Percentiles rank a stretch among this genome's conserved stretches.
phyloP scores from a whole-genome alignment of 1,140 invertebrate genomes.

The Trichonephila clavata region DNA sequence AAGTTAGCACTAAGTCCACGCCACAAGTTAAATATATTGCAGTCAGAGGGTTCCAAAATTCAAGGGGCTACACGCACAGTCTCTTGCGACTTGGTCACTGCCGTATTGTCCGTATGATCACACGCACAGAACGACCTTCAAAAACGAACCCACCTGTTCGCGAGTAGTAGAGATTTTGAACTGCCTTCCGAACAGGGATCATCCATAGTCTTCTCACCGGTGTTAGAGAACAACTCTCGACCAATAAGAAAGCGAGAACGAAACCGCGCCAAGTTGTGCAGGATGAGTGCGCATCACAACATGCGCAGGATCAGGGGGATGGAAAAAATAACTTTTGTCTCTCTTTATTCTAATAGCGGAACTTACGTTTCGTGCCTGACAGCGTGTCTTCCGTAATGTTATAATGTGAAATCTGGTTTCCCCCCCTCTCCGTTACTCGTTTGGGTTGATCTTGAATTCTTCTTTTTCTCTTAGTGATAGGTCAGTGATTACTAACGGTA shows the following conservation, averaged over 20 bases:
- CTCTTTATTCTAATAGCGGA: constrained; percentile 44
- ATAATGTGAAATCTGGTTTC: background rate
- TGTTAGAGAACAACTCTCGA: constrained; percentile 12
- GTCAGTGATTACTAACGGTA: constrained; percentile 21
- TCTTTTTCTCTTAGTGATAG: background rate
- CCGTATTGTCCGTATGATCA: background rate
- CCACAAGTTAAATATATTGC: background rate
- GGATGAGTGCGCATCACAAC: constrained; percentile 57
- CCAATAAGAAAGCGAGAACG: background rate
- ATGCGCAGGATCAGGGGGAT: constrained; percentile 42
- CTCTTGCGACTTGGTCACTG: background rate
- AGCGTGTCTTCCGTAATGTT: constrained; percentile 25
- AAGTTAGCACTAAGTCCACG: background rate
- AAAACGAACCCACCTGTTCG: constrained; percentile 17
- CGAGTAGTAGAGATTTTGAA: background rate
- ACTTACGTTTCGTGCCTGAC: constrained; percentile 7
- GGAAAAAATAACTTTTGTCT: background rate
- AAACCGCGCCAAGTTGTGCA: constrained; percentile 9
- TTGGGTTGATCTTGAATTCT: background rate
- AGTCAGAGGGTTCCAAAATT: background rate
- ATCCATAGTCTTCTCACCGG: constrained; percentile 12
- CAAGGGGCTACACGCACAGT: background rate
- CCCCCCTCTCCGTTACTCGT: constrained; percentile 4
- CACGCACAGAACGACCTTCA: constrained; percentile 28
- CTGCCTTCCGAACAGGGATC: constrained; percentile 9